A percentile compares a stretch with the other conserved stretches of the same genome.
Conservation (phyloP, 2,113 vertebrate species). For the Edolisoma coerulescens region DNA sequence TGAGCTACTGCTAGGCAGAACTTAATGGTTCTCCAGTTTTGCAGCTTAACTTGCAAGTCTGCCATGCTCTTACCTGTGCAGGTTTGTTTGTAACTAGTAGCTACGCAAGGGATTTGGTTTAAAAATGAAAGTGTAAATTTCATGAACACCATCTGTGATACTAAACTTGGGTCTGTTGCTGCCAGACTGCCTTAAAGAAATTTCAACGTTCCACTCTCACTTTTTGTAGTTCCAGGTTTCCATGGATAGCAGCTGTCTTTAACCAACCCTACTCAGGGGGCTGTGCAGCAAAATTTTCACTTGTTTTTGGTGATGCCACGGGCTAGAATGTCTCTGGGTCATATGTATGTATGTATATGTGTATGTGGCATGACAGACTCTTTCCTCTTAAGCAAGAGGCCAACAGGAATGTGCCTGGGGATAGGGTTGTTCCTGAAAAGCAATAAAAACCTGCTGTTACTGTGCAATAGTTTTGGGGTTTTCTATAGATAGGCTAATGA, state of each 20-base stretch:
- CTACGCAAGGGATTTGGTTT: background rate
- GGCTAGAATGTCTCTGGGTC: background rate
- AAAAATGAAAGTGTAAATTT: background rate
- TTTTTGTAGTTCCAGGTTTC: background rate
- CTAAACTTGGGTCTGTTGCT: background rate
- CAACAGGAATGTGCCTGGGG: background rate
- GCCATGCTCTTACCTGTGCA: background rate
- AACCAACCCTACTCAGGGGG: background rate
- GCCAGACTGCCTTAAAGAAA: background rate
- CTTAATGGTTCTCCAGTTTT: background rate
- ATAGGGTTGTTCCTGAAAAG: background rate
- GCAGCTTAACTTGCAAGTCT: background rate
- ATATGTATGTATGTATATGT: accelerated
- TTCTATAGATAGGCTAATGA: background rate
- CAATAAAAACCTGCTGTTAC: background rate
- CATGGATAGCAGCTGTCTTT: background rate
- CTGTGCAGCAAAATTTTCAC: background rate
- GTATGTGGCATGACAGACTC: background rate
- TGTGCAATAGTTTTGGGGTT: background rate
- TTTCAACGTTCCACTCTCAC: background rate
- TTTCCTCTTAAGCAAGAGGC: background rate
- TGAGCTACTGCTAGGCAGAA: background rate
- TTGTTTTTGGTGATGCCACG: background rate
- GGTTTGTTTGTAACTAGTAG: background rate
- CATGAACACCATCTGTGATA: background rate